Percentiles rank a stretch among this genome's conserved stretches.
Evolutionary conservation across 2,797 vertebrate species (phyloP).

Genomic region (Myotis findleyi): DNA sequence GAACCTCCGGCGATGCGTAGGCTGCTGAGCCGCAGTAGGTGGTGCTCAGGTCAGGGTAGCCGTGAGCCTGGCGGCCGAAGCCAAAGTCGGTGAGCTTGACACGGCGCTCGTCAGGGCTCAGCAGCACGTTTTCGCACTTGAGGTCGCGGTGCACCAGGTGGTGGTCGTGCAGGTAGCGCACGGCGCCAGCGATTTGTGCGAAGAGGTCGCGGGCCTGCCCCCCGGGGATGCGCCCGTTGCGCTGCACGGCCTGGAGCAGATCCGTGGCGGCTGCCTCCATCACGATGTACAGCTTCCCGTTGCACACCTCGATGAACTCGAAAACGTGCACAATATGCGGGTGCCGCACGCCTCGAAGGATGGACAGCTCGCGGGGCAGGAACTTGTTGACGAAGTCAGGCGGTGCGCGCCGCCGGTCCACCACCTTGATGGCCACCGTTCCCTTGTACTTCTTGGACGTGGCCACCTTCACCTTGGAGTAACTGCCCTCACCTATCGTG

Average conservation of each 20-base stretch:
- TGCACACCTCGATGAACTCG: slow-evolving; percentile 88
- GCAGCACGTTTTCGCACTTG: slow-evolving; percentile 91
- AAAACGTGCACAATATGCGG: slow-evolving; percentile 87
- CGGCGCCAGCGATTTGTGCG: slow-evolving; percentile 86
- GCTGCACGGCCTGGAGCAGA: slow-evolving; percentile 87
- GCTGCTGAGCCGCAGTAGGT: slow-evolving; percentile 89
- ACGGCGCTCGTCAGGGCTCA: slow-evolving; percentile 83
- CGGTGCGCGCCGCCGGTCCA: slow-evolving; percentile 85
- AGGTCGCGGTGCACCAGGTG: slow-evolving; percentile 89
- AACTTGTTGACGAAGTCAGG: slow-evolving; percentile 86
- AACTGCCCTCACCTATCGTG: slow-evolving; percentile 88
- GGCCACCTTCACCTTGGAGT: slow-evolving; percentile 89
- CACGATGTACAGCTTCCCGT: slow-evolving; percentile 88
- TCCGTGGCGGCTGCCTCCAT: slow-evolving; percentile 89
- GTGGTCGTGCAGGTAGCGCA: slow-evolving; percentile 88
- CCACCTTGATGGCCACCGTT: slow-evolving; percentile 89
- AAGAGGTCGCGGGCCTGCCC: slow-evolving; percentile 86
- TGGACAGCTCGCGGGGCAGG: slow-evolving; percentile 88
- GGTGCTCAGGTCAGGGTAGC: slow-evolving; percentile 85
- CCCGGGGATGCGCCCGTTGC: slow-evolving; percentile 83
- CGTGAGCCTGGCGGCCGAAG: slow-evolving; percentile 86
- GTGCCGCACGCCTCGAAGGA: slow-evolving; percentile 86
- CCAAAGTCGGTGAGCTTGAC: slow-evolving; percentile 89
- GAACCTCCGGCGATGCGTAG: slow-evolving; percentile 89
- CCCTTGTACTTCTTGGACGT: slow-evolving; percentile 87